These are phyloP conservation scores for Phyto melanocephala DNA, from an alignment of 2,888 invertebrate species.

Conservation along the genomic window DNA sequence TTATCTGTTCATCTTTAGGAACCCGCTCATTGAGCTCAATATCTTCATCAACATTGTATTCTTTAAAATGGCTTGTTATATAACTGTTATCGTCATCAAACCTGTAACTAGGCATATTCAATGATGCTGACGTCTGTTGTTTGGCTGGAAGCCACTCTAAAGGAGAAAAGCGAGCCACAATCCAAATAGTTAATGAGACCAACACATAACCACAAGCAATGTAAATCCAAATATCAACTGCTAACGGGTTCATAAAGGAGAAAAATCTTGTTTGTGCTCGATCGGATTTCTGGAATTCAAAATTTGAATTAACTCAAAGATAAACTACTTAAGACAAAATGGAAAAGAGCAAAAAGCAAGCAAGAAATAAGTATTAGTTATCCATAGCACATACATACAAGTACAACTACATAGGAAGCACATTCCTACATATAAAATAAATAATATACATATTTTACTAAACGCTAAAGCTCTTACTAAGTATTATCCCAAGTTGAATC, in stretches of 20 bases:
- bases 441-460: no score
- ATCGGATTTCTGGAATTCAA: conserved; percentile 79
- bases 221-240: conserved; percentile 91
- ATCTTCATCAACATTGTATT: neutral
- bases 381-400: no score
- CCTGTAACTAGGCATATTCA: neutral
- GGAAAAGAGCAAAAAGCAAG: no score
- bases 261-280: conserved; percentile 86
- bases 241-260: conserved; percentile 91
- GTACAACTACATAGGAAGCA: no score
- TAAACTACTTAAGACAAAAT: no score
- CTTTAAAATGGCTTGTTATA: neutral
- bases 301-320: neutral
- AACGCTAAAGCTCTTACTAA: no score
- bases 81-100: neutral
- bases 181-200: conserved; percentile 89
- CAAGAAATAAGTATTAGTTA: no score
- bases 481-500: no score
- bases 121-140: conserved; percentile 81
- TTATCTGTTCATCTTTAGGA: neutral
- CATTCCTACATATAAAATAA: no score
- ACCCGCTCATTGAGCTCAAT: conserved; percentile 5
- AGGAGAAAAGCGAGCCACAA: conserved; percentile 91
- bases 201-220: conserved; percentile 88
- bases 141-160: conserved; percentile 87